Evolutionary conservation across 2,797 vertebrate species (phyloP), one percentile per base, ranked within the genome.

Genomic region (Podarcis siculus): DNA sequence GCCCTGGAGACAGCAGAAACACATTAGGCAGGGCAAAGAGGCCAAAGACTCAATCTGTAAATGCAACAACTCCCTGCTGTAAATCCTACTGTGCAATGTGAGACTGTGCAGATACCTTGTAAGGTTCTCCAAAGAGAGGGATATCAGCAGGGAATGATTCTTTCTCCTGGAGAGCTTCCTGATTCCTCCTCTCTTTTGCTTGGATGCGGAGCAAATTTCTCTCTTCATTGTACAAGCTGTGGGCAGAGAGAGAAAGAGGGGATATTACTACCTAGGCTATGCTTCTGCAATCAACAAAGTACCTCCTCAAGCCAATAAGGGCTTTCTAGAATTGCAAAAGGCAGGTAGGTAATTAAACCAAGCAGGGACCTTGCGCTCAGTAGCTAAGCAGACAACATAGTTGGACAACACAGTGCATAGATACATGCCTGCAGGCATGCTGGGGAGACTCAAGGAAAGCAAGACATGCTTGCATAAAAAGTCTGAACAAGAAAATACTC

Each of bases 111-210:
- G 83, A 89, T 97, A 99, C 99, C 98, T 99, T 99, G 96, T 98
- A 99, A n/a, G 99, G 99, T 93, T 98, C 97, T 93, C 97, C 97
- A 95, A 99, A 99, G 83, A 99, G 98, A 0, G 98, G 98, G 9
- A 95, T 95, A 81, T 96, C 97, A 89, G 98, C 96, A 12, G 94
- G 87, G 87, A 97, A 97, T 30, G 94, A 92, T 78, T 98, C 97
- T 96, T 97, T 97, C 90, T 97, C 97, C 94, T 97, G 98, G 91
- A 97, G 97, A 87, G 95, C 96, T 95, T 98, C 98, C 94, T 98
- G 98, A 94, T 97, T 98, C 88, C 98, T 96, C 89, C 98, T 97
- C 93, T 99, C 98, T 95, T 96, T 97, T 93, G 98, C 99, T 95
- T 96, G 96, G 93, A 98, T 97, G 82, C 98, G 98, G 92, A 98